Conservation (phyloP, 2,888 invertebrate species). For the Tenthredo notha region DNA sequence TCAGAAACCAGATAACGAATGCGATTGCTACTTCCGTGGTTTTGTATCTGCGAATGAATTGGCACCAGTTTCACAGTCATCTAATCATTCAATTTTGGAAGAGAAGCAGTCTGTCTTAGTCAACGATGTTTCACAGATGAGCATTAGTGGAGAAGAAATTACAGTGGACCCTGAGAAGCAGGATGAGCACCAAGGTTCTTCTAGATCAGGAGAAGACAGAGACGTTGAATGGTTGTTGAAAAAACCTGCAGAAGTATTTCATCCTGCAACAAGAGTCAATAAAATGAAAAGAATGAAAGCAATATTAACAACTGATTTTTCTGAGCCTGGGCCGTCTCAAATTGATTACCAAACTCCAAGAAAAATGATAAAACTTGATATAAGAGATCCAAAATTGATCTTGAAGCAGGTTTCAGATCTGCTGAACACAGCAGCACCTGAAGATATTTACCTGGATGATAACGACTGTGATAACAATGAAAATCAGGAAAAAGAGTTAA, state of each 20-base stretch:
- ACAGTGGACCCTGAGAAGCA: not conserved
- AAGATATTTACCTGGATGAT: not conserved
- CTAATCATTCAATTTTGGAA: not conserved
- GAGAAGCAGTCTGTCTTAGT: not conserved
- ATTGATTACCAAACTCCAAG: not conserved
- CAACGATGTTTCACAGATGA: slow-evolving; percentile 13
- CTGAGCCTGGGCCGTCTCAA: not conserved
- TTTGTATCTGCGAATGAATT: not conserved
- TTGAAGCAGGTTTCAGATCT: not conserved
- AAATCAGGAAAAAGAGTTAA: not conserved
- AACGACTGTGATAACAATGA: not conserved
- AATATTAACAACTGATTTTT: slow-evolving; percentile 8
- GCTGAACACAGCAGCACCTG: not conserved
- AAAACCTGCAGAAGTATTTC: not conserved
- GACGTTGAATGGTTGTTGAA: not conserved
- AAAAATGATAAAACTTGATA: not conserved
- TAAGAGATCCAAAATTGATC: not conserved
- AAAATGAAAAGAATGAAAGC: slow-evolving; percentile 11
- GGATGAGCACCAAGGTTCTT: not conserved
- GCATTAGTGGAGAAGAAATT: not conserved
- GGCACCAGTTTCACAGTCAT: not conserved
- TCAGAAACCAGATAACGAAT: not conserved
- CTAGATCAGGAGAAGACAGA: not conserved
- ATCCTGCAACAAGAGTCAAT: not conserved
- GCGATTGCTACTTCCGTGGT: not conserved